These are phyloP conservation scores for Halcyon malimbica DNA, from an alignment of 2,113 vertebrate species.

Conservation along the genomic window DNA sequence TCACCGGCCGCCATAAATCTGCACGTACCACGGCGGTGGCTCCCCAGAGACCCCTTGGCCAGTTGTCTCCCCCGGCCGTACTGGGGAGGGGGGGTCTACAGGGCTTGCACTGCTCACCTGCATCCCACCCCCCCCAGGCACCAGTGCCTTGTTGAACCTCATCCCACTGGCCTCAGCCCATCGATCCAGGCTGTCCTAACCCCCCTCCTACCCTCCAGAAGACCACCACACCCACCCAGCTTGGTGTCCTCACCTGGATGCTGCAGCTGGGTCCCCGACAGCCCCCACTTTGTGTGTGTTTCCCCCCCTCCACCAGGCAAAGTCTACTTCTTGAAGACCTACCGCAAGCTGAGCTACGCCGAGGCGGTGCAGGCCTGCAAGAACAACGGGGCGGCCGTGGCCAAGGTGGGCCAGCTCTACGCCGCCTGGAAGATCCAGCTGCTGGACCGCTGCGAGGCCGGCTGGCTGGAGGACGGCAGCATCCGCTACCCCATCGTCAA, in stretches of 20 bases:
- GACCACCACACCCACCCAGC: background rate
- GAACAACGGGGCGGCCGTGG: constrained; percentile 79
- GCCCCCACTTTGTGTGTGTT: background rate
- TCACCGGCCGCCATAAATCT: background rate
- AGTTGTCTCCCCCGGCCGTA: fast-evolving
- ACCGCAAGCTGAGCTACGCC: constrained; percentile 86
- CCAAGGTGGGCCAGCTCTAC: constrained; percentile 93
- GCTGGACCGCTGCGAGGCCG: constrained; percentile 91
- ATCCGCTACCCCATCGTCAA: constrained; percentile 96
- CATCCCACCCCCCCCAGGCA: no score
- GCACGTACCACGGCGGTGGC: fast-evolving
- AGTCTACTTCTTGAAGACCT: constrained; percentile 92
- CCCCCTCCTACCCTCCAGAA: background rate
- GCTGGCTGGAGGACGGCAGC: constrained; percentile 92
- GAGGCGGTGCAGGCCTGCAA: constrained; percentile 88
- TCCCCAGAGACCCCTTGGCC: background rate
- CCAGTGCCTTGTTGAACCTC: no score
- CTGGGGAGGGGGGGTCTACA: background rate
- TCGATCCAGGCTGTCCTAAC: no score
- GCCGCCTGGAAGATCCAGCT: constrained; percentile 94
- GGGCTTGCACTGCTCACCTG: background rate
- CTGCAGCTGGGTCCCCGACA: fast-evolving
- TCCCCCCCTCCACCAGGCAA: constrained; percentile 71
- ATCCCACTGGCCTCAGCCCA: no score
- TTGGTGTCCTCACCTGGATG: background rate